phyloP scores from a whole-genome alignment of 2,113 vertebrate genomes.

The Bubalus kerabau region DNA sequence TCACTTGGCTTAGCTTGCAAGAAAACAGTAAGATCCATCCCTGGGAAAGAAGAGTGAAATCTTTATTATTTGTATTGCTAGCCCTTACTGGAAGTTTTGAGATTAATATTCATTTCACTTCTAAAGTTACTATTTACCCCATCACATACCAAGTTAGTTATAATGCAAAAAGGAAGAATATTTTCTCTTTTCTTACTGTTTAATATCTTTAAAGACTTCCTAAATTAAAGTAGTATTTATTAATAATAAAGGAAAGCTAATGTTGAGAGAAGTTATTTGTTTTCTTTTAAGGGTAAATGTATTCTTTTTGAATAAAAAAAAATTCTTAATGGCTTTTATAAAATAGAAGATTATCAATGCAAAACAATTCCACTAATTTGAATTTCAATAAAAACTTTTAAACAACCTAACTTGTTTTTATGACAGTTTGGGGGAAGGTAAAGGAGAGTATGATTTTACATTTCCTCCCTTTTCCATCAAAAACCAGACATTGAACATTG shows the following conservation, averaged over 20 bases:
- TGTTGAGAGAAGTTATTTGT: background rate
- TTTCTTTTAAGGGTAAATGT: background rate
- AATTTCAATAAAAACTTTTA: background rate
- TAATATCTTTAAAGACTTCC: constrained; percentile 39
- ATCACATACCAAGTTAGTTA: constrained; percentile 66
- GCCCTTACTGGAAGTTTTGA: constrained; percentile 56
- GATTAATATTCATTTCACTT: constrained; percentile 50
- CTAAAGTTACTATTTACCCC: constrained; percentile 54
- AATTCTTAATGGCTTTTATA: background rate
- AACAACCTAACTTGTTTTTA: background rate
- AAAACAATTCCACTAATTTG: background rate
- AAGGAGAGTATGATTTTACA: background rate
- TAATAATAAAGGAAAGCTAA: background rate
- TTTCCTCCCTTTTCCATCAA: background rate
- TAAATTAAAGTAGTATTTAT: constrained; percentile 53
- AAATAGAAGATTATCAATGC: background rate
- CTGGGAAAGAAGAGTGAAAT: constrained; percentile 68
- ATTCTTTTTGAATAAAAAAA: background rate
- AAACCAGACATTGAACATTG: background rate
- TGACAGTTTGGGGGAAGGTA: background rate
- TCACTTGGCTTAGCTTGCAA: constrained; percentile 66
- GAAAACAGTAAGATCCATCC: constrained; percentile 65
- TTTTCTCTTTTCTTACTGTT: constrained; percentile 60
- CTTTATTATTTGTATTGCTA: constrained; percentile 61
- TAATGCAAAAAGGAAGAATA: constrained; percentile 43